Evolutionary conservation across 2,888 invertebrate species (phyloP).

Genomic region (Nebria brevicollis): DNA sequence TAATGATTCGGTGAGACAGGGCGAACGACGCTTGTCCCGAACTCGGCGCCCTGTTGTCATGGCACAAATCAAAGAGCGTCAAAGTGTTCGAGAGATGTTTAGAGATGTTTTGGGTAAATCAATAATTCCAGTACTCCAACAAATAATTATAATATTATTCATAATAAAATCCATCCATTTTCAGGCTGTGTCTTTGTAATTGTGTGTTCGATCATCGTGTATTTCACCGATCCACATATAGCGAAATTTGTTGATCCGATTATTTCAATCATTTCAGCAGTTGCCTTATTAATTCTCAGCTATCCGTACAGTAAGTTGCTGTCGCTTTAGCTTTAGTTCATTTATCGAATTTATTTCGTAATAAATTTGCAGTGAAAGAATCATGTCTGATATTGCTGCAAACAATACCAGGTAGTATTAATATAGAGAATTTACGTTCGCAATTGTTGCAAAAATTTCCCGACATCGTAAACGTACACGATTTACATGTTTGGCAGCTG

Average conservation of each 20-base stretch:
- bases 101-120: constrained; percentile 69
- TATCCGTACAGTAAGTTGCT: constrained; percentile 80
- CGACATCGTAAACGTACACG: constrained; percentile 81
- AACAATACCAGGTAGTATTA: constrained; percentile 90
- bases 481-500: constrained; percentile 90
- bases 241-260: constrained; percentile 81
- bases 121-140: not conserved
- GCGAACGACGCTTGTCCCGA: constrained; percentile 64
- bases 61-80: constrained; percentile 63
- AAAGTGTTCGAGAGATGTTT: constrained; percentile 70
- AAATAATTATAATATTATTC: not conserved
- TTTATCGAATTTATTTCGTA: constrained; percentile 10
- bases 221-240: constrained; percentile 68
- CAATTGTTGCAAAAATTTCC: constrained; percentile 74
- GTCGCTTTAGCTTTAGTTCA: not conserved
- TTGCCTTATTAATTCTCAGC: constrained; percentile 76
- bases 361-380: constrained; percentile 78
- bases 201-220: constrained; percentile 70
- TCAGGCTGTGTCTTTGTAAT: constrained; percentile 81
- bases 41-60: constrained; percentile 57
- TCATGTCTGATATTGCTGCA: constrained; percentile 89
- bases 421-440: constrained; percentile 75
- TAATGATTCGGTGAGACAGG: constrained; percentile 61
- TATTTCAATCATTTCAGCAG: constrained; percentile 79
- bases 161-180: constrained; percentile 3